A percentile compares a stretch with the other conserved stretches of the same genome.
phyloP scores from a whole-genome alignment of 2,797 vertebrate species.

The Martes flavigula region DNA sequence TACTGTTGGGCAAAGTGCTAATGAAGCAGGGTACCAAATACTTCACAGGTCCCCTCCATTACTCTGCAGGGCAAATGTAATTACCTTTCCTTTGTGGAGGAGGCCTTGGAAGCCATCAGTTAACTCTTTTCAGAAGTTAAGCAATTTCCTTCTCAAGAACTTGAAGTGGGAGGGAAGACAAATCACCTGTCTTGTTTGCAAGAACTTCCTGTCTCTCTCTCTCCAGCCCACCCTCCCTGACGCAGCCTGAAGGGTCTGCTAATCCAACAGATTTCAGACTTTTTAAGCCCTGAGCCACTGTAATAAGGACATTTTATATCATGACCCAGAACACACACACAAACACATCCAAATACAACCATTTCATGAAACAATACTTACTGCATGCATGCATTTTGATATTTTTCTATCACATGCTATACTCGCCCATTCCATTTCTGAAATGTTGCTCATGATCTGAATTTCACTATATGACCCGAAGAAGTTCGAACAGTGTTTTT shows the following conservation, averaged over 20 bases:
- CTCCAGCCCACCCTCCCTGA: neutral
- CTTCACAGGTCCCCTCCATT: neutral
- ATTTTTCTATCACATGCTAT: neutral
- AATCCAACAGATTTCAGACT: neutral
- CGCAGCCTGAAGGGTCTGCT: neutral
- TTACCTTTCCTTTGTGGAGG: neutral
- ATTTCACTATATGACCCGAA: neutral
- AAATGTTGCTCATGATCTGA: neutral
- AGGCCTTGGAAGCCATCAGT: neutral
- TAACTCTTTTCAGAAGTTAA: slow-evolving; percentile 27
- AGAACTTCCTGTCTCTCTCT: neutral
- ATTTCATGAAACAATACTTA: neutral
- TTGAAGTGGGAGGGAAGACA: neutral
- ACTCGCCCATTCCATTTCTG: neutral
- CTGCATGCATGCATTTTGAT: neutral
- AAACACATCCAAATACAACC: neutral
- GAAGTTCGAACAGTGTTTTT: neutral
- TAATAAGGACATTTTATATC: neutral
- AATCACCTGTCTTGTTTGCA: neutral
- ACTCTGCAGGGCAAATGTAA: neutral
- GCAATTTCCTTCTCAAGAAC: slow-evolving; percentile 49
- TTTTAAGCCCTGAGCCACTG: neutral
- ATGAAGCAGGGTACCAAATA: neutral
- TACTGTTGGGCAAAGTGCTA: neutral
- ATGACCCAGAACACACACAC: neutral